A percentile compares a stretch with the other conserved stretches of the same genome.
These are phyloP conservation scores for Atta cephalotes DNA, from an alignment of 1,140 invertebrate genomes.

Conservation along the genomic window DNA sequence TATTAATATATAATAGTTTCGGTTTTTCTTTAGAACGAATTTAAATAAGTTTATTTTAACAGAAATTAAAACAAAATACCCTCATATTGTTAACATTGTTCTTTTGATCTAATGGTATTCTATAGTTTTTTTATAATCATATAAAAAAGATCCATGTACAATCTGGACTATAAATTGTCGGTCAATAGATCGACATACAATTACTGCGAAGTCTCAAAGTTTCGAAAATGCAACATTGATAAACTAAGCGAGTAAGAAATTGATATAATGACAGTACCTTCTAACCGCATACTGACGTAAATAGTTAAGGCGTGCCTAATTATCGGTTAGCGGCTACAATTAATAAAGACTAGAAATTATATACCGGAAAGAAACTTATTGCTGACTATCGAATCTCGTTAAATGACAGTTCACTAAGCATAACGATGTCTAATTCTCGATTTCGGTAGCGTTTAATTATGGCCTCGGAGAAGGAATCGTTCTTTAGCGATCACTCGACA, in stretches of 20 bases:
- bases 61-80: too few species aligned
- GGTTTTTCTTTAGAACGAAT: background rate
- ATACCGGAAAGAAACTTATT: constrained; percentile 10
- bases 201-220: background rate
- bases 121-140: background rate
- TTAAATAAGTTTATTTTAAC: too few species aligned
- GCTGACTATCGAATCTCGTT: background rate
- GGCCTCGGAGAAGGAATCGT: background rate
- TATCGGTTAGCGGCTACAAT: constrained; percentile 1
- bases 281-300: constrained; percentile 8
- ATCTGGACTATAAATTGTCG: background rate
- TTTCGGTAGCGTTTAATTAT: constrained; percentile 34
- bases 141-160: background rate
- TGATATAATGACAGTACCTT: constrained; percentile 20
- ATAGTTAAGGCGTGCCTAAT: constrained; percentile 14
- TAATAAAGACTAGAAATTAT: constrained; percentile 18
- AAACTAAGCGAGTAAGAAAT: background rate
- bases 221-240: constrained; percentile 19
- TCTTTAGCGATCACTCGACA: constrained; percentile 14
- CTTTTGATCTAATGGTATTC: background rate
- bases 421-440: constrained; percentile 33
- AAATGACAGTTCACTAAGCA: background rate
- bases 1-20: background rate
- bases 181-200: background rate
- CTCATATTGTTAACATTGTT: too few species aligned